Percentiles rank a stretch among this genome's conserved stretches.
phyloP scores from a whole-genome alignment of 2,797 vertebrate genomes.

The Enteromius viviparus region DNA sequence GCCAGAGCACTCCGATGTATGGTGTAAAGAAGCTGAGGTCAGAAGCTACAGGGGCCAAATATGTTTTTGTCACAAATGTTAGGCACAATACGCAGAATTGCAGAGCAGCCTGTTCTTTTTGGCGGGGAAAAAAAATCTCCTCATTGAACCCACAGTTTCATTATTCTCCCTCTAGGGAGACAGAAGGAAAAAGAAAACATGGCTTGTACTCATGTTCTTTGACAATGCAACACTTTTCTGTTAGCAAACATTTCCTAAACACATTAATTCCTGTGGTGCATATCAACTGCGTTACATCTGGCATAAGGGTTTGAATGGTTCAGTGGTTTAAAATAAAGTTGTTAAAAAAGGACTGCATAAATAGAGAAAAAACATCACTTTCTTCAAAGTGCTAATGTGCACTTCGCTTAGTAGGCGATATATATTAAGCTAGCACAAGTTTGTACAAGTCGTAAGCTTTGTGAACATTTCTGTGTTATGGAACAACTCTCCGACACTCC shows the following conservation, averaged over 20 bases:
- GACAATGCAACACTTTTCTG: conserved; percentile 65
- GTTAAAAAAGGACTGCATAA: conserved; percentile 42
- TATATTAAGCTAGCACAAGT: conserved; percentile 68
- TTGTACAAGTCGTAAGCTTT: conserved; percentile 72
- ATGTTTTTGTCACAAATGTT: conserved; percentile 48
- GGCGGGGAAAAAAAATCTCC: not conserved
- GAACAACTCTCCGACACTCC: conserved; percentile 64
- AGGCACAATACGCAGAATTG: conserved; percentile 27
- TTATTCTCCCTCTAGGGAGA: conserved; percentile 34
- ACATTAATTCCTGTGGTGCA: conserved; percentile 32
- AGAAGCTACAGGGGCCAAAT: conserved; percentile 58
- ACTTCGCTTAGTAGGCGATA: conserved; percentile 55
- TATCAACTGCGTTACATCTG: conserved; percentile 63
- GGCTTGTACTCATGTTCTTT: conserved; percentile 51
- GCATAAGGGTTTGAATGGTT: conserved; percentile 44
- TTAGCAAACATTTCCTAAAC: conserved; percentile 69
- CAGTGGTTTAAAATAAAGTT: conserved; percentile 38
- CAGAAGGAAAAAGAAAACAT: conserved; percentile 59
- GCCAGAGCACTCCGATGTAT: conserved; percentile 62
- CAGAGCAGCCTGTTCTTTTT: conserved; percentile 3
- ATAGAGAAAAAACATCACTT: conserved; percentile 25
- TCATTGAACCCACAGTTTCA: conserved; percentile 34
- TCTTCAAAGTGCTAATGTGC: conserved; percentile 36
- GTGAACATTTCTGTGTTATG: conserved; percentile 69
- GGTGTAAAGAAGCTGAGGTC: conserved; percentile 54